phyloP scores from a whole-genome alignment of 2,797 vertebrate genomes.

The Odontamblyopus lacepedii region DNA sequence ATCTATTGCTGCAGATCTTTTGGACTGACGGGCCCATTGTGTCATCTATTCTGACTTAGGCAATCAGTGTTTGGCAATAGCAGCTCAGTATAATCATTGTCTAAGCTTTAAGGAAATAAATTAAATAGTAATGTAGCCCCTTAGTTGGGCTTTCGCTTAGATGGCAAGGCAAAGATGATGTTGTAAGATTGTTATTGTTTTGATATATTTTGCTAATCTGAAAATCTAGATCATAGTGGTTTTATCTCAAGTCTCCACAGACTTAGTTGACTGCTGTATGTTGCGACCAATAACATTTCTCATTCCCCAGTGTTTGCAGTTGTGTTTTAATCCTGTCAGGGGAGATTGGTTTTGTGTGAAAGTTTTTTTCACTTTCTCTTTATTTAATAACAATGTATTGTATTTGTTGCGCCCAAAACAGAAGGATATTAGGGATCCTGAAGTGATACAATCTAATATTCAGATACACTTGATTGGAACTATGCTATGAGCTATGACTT shows the following conservation, averaged over 20 bases:
- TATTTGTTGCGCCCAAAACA: not conserved
- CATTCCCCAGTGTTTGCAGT: not conserved
- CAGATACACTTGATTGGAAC: not conserved
- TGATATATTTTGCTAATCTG: conserved; percentile 51
- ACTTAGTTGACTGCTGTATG: conserved; percentile 9
- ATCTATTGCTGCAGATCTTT: conserved; percentile 38
- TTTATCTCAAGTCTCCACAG: conserved; percentile 12
- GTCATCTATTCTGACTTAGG: conserved; percentile 54
- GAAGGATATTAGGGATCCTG: not conserved
- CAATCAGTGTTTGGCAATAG: conserved; percentile 66
- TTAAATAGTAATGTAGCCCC: conserved; percentile 18
- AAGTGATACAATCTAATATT: not conserved
- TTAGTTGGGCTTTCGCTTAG: conserved; percentile 19
- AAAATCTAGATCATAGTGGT: conserved; percentile 54
- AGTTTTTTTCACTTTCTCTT: conserved; percentile 15
- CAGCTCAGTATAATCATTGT: conserved; percentile 50
- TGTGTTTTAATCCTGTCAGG: conserved; percentile 52
- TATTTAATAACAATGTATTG: not conserved
- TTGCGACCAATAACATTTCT: not conserved
- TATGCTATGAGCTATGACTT: not conserved
- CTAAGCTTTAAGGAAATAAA: conserved; percentile 44
- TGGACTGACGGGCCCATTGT: conserved; percentile 42
- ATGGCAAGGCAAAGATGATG: conserved; percentile 25
- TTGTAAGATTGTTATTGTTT: conserved; percentile 41
- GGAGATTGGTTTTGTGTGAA: conserved; percentile 39